These are phyloP conservation scores for Scomber colias DNA, from an alignment of 2,113 vertebrate genomes.

Conservation along the genomic window DNA sequence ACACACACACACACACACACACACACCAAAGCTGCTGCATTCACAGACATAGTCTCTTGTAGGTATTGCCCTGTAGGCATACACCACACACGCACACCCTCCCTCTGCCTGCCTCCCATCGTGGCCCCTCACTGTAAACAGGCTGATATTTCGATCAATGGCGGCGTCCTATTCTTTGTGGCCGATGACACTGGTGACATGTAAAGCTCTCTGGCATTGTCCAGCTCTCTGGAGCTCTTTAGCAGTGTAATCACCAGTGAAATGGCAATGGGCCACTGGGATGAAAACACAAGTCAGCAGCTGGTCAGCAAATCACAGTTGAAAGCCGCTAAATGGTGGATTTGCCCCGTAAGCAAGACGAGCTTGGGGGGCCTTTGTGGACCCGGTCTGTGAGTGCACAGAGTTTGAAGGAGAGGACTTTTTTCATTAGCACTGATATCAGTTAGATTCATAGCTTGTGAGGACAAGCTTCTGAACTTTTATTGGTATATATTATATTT, in stretches of 20 bases:
- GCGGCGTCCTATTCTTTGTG: slow-evolving; percentile 72
- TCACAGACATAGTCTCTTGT: slow-evolving; percentile 42
- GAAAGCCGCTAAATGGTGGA: slow-evolving; percentile 84
- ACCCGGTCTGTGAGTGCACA: slow-evolving; percentile 26
- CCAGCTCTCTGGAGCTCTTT: slow-evolving; percentile 70
- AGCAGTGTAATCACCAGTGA: slow-evolving; percentile 76
- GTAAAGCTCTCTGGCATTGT: slow-evolving; percentile 83
- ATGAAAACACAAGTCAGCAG: slow-evolving; percentile 89
- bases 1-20: slow-evolving; percentile 4
- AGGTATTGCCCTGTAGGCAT: slow-evolving; percentile 26
- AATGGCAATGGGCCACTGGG: slow-evolving; percentile 71
- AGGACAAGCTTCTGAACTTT: neutral
- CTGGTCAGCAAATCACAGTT: slow-evolving; percentile 90
- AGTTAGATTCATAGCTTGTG: neutral
- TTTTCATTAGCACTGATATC: slow-evolving; percentile 17
- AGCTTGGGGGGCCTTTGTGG: slow-evolving; percentile 67
- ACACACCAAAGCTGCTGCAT: slow-evolving; percentile 27
- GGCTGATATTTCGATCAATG: slow-evolving; percentile 60
- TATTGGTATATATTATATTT: neutral
- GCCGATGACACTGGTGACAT: slow-evolving; percentile 77
- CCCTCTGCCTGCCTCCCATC: slow-evolving; percentile 3
- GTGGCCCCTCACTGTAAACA: slow-evolving; percentile 77
- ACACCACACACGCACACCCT: slow-evolving; percentile 34
- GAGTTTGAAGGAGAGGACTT: slow-evolving; percentile 14
- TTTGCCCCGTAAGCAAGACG: slow-evolving; percentile 89